These are phyloP conservation scores for Sinopyrophorus schimmeli DNA, from an alignment of 2,888 invertebrate species.

Conservation along the genomic window DNA sequence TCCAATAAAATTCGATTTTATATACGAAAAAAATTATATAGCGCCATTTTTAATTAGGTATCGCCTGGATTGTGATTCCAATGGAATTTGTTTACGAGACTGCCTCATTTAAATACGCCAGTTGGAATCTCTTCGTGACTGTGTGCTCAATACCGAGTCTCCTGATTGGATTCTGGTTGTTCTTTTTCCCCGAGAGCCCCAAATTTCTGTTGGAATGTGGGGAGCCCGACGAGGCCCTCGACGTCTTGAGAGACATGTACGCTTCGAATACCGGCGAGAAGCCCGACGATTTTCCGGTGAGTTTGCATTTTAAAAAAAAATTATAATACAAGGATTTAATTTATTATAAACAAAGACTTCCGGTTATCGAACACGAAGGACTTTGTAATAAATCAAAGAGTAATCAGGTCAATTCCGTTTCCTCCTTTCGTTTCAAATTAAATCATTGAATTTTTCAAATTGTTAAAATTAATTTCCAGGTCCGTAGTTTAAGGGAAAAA, in stretches of 20 bases:
- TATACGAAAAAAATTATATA: too few relatives aligned
- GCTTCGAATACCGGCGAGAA: slow-evolving; percentile 72
- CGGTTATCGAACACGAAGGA: too few relatives aligned
- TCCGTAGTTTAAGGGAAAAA: slow-evolving; percentile 72
- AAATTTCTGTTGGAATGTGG: slow-evolving; percentile 81
- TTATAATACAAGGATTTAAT: not conserved
- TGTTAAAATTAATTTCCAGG: slow-evolving; percentile 61
- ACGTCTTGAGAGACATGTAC: slow-evolving; percentile 70
- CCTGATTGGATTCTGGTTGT: slow-evolving; percentile 69
- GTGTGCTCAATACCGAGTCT: slow-evolving; percentile 74
- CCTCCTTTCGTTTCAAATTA: too few relatives aligned
- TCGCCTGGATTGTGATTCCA: slow-evolving; percentile 80
- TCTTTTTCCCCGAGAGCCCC: slow-evolving; percentile 79
- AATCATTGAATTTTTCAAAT: too few relatives aligned
- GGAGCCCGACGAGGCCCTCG: slow-evolving; percentile 74
- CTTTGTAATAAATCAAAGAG: not conserved
- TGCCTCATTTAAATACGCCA: slow-evolving; percentile 68
- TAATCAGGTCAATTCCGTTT: too few relatives aligned
- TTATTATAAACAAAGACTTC: not conserved
- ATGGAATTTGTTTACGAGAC: slow-evolving; percentile 64
- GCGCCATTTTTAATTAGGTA: too few relatives aligned
- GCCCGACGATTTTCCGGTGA: slow-evolving; percentile 72
- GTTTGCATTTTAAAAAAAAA: slow-evolving; percentile 35
- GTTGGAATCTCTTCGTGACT: slow-evolving; percentile 81
- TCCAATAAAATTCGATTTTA: too few relatives aligned